A percentile compares a stretch with the other conserved stretches of the same genome.
Evolutionary conservation across 2,888 invertebrate genomes (phyloP).

Genomic region (Silvanus unidentatus): DNA sequence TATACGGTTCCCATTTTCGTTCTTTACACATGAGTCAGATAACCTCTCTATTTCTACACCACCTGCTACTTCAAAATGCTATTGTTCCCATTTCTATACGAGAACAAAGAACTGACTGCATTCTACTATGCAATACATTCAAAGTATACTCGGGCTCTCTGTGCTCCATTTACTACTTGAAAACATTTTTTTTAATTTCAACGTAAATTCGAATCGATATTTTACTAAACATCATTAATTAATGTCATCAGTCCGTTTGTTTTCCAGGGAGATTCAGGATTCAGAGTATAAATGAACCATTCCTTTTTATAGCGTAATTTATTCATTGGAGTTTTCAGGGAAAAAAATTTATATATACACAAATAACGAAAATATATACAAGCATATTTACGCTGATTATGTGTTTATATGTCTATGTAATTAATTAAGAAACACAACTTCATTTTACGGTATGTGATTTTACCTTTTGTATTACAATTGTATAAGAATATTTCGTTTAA

Average conservation of each 20-base stretch:
- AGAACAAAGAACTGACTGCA: slow-evolving; percentile 1
- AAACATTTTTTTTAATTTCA: neutral
- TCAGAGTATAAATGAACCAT: too few relatives aligned
- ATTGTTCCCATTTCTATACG: neutral
- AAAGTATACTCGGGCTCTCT: neutral
- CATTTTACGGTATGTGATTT: too few relatives aligned
- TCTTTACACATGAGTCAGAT: slow-evolving; percentile 1
- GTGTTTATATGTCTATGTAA: too few relatives aligned
- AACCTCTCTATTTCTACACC: slow-evolving; percentile 1
- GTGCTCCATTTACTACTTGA: neutral
- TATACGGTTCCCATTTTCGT: neutral
- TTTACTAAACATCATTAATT: neutral
- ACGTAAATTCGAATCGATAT: neutral
- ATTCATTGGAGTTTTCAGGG: too few relatives aligned
- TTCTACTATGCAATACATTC: neutral
- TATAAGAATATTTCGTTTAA: too few relatives aligned
- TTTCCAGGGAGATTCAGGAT: too few relatives aligned
- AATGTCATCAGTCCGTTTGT: neutral
- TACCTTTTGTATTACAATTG: too few relatives aligned
- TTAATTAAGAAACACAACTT: too few relatives aligned
- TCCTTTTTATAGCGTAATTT: too few relatives aligned
- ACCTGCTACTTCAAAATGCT: slow-evolving; percentile 2
- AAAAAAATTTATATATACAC: too few relatives aligned
- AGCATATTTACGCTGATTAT: too few relatives aligned
- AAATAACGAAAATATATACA: too few relatives aligned